A percentile compares a stretch with the other conserved stretches of the same genome.
These are phyloP conservation scores for Trogon surrucura DNA, from an alignment of 2,113 vertebrate genomes.

Conservation along the genomic window DNA sequence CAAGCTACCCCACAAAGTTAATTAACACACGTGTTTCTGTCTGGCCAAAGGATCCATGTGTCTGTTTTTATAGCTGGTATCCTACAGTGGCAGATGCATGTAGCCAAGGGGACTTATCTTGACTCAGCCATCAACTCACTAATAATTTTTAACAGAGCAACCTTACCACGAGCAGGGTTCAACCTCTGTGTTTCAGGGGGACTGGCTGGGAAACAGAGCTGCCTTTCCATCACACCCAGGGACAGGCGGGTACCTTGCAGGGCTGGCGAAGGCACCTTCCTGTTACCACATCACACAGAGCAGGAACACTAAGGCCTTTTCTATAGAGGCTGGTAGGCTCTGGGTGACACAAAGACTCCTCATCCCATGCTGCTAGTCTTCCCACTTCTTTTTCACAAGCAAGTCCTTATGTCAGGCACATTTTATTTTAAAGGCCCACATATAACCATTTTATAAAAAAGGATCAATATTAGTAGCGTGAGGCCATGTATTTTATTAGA, in stretches of 20 bases:
- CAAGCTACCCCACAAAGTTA: background rate
- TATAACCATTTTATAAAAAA: background rate
- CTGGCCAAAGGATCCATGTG: background rate
- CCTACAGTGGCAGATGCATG: background rate
- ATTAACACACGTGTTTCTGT: background rate
- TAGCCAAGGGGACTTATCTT: background rate
- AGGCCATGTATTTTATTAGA: background rate
- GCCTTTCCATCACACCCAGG: background rate
- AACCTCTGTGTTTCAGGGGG: background rate
- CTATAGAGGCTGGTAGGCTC: background rate
- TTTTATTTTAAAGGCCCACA: background rate
- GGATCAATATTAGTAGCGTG: background rate
- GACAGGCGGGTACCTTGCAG: fast-evolving
- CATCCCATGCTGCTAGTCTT: background rate
- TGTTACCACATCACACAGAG: fast-evolving
- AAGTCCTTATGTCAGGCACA: background rate
- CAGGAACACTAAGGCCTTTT: background rate
- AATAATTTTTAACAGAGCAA: background rate
- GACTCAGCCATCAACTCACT: background rate
- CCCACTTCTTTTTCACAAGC: background rate
- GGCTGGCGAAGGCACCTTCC: background rate
- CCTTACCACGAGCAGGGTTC: fast-evolving
- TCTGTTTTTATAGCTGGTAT: background rate
- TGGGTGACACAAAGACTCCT: background rate
- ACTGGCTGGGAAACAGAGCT: background rate